Evolutionary conservation across 2,113 vertebrate genomes (phyloP).

Genomic region (Fulmarus glacialis): DNA sequence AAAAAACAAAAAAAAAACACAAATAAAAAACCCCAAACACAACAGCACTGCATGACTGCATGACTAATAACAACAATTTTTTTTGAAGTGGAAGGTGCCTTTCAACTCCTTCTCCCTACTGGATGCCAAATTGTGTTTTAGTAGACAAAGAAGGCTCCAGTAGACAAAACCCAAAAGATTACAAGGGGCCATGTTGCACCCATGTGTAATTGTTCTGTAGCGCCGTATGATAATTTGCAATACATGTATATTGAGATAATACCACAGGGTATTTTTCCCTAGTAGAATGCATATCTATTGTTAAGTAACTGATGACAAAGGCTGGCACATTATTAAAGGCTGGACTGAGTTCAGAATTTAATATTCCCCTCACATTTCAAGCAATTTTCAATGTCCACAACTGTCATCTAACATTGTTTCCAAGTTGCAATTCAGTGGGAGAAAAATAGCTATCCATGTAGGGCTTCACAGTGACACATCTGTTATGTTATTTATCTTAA

Average conservation of each 20-base stretch:
- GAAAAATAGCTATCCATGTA: conserved; percentile 47
- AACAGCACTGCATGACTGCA: background rate
- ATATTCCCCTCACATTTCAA: conserved; percentile 10
- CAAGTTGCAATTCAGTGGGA: conserved; percentile 36
- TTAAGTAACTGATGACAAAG: conserved; percentile 53
- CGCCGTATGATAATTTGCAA: background rate
- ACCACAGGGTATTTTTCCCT: background rate
- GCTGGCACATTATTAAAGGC: conserved; percentile 30
- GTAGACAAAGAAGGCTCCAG: background rate
- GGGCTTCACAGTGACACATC: conserved; percentile 15
- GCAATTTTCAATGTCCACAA: conserved; percentile 43
- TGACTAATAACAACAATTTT: background rate
- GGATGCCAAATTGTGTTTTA: background rate
- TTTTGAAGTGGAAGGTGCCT: background rate
- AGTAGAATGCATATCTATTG: background rate
- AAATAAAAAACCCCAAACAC: background rate
- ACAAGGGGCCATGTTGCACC: background rate
- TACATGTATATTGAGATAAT: background rate
- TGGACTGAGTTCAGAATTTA: conserved; percentile 27
- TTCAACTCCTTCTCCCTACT: background rate
- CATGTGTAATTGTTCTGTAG: background rate
- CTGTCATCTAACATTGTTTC: conserved; percentile 61
- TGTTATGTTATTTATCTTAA: conserved; percentile 41
- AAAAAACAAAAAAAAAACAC: too few species aligned
- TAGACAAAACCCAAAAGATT: background rate